Percentiles rank a stretch among this genome's conserved stretches.
Conservation (phyloP, 2,113 vertebrate species). For the Hypanus sabinus region DNA sequence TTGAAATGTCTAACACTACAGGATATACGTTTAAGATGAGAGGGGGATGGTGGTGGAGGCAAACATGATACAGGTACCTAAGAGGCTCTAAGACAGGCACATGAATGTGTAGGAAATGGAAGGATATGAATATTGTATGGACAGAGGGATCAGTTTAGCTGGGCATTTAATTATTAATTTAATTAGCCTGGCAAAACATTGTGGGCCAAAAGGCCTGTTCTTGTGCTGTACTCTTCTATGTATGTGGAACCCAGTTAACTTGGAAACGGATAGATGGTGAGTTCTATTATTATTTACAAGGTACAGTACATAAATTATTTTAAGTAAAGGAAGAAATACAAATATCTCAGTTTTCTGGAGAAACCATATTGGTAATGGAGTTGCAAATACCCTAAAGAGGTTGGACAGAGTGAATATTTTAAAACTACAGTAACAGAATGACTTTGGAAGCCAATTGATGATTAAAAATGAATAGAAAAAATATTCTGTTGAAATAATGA, state of each 20-base stretch:
- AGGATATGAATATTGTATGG: too few relatives aligned
- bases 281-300: neutral
- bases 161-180: too few relatives aligned
- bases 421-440: conserved; percentile 15
- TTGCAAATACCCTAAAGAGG: neutral
- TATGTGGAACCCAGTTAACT: neutral
- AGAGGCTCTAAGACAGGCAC: too few relatives aligned
- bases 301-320: neutral
- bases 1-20: too few relatives aligned
- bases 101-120: too few relatives aligned
- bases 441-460: neutral
- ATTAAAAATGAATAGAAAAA: neutral
- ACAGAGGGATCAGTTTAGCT: too few relatives aligned
- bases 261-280: neutral
- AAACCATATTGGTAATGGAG: neutral
- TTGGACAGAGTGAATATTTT: neutral
- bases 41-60: too few relatives aligned
- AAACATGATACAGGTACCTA: too few relatives aligned
- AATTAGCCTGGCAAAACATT: too few relatives aligned
- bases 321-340: neutral
- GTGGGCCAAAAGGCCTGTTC: too few relatives aligned
- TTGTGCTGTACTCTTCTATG: neutral
- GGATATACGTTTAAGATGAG: too few relatives aligned
- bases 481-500: conserved; percentile 19
- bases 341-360: neutral